Percentiles rank a stretch among this genome's conserved stretches.
These are phyloP conservation scores for Phyllopteryx taeniolatus DNA, from an alignment of 2,113 vertebrate species.

Conservation along the genomic window DNA sequence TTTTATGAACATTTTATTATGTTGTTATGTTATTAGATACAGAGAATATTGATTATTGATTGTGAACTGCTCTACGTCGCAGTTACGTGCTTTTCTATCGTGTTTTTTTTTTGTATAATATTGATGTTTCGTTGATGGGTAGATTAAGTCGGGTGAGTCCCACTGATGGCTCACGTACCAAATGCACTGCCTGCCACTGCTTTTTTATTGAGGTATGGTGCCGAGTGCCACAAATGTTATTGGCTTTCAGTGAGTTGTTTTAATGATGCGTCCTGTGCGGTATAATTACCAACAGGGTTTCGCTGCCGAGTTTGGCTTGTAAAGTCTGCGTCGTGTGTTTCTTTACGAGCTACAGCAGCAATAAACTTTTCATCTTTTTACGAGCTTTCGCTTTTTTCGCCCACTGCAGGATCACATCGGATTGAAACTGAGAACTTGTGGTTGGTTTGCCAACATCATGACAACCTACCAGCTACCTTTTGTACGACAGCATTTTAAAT, in stretches of 20 bases:
- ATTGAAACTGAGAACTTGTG: not conserved
- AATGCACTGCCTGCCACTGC: not conserved
- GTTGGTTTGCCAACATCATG: not conserved
- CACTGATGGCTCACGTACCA: not conserved
- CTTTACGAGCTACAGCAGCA: not conserved
- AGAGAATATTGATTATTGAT: too few species aligned
- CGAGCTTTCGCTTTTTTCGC: not conserved
- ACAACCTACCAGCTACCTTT: not conserved
- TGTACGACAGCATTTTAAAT: not conserved
- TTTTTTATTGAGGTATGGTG: conserved; percentile 4
- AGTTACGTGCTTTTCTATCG: not conserved
- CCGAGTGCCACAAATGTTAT: conserved; percentile 9
- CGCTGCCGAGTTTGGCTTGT: not conserved
- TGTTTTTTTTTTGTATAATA: not conserved
- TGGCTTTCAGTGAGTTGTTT: conserved; percentile 1
- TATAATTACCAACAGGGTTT: conserved; percentile 12
- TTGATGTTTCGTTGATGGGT: not conserved
- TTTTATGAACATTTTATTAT: too few species aligned
- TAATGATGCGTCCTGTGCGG: conserved; percentile 21
- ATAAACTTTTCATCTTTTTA: conserved; percentile 3
- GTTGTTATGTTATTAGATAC: too few species aligned
- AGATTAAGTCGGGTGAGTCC: not conserved
- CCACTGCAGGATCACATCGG: not conserved
- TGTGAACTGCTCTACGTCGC: not conserved
- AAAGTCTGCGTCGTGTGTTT: conserved; percentile 4